Evolutionary conservation across 2,113 vertebrate genomes (phyloP).

Genomic region (Megaptera novaeangliae): DNA sequence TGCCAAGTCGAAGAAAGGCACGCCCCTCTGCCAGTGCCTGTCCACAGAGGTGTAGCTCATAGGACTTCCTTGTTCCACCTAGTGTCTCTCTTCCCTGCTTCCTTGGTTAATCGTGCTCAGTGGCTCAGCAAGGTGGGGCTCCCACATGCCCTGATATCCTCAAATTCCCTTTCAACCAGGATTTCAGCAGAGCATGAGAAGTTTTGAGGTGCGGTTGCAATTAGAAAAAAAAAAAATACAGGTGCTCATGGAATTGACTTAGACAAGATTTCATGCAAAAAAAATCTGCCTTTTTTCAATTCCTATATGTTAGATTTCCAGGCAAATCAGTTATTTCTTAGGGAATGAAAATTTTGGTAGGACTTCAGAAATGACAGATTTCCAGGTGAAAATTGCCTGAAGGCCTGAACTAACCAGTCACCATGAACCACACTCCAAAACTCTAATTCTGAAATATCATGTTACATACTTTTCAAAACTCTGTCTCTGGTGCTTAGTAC

Average conservation of each 20-base stretch:
- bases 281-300: background rate
- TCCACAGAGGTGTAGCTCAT: background rate
- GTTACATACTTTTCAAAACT: background rate
- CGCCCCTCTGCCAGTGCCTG: background rate
- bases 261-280: background rate
- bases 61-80: background rate
- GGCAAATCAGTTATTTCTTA: background rate
- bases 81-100: background rate
- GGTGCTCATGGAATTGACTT: background rate
- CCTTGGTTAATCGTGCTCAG: background rate
- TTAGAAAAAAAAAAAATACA: background rate
- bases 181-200: background rate
- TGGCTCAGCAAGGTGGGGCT: background rate
- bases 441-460: background rate
- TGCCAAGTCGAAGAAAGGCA: background rate
- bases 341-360: constrained; percentile 4
- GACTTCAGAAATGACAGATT: constrained; percentile 20
- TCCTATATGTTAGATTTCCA: background rate
- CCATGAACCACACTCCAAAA: background rate
- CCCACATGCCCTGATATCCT: background rate
- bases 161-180: background rate
- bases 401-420: background rate
- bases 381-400: background rate
- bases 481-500: background rate
- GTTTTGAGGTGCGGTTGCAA: background rate